phyloP scores from a whole-genome alignment of 2,113 vertebrate species.

The Calyptommatus sinebrachiatus region DNA sequence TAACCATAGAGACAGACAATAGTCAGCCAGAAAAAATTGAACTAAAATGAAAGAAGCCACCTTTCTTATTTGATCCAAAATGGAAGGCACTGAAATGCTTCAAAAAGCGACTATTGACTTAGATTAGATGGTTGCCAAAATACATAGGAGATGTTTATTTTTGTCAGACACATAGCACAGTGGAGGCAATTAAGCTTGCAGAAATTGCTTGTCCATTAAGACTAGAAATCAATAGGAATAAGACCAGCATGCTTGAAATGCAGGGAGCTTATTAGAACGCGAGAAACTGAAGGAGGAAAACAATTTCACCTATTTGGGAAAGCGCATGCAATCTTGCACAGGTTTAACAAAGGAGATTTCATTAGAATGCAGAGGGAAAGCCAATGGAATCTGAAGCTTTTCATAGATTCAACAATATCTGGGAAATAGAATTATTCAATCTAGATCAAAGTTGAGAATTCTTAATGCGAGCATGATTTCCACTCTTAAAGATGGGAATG shows the following conservation, averaged over 20 bases:
- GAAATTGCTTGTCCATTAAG: constrained; percentile 24
- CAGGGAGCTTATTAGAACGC: constrained; percentile 28
- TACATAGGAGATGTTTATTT: constrained; percentile 15
- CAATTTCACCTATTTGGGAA: constrained; percentile 19
- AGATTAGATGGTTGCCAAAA: not conserved
- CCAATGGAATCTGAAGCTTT: not conserved
- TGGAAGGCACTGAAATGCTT: not conserved
- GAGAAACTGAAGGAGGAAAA: constrained; percentile 20
- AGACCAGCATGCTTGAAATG: constrained; percentile 7
- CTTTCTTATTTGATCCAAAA: not conserved
- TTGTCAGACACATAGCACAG: constrained; percentile 1
- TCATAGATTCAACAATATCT: constrained; percentile 4
- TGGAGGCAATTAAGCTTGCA: constrained; percentile 19
- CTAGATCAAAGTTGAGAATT: constrained; percentile 13
- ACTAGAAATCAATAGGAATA: constrained; percentile 25
- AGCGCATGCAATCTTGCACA: not conserved
- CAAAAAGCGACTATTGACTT: constrained; percentile 1
- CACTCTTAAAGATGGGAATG: not conserved
- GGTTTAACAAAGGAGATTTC: constrained; percentile 3
- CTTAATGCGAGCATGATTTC: not conserved
- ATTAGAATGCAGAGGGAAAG: not conserved
- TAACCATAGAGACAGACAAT: not conserved
- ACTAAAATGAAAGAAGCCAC: not conserved
- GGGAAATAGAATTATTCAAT: constrained; percentile 21
- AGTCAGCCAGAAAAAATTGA: not conserved